Evolutionary conservation across 2,113 vertebrate species (phyloP).

Genomic region (Herpetotheres cachinnans): DNA sequence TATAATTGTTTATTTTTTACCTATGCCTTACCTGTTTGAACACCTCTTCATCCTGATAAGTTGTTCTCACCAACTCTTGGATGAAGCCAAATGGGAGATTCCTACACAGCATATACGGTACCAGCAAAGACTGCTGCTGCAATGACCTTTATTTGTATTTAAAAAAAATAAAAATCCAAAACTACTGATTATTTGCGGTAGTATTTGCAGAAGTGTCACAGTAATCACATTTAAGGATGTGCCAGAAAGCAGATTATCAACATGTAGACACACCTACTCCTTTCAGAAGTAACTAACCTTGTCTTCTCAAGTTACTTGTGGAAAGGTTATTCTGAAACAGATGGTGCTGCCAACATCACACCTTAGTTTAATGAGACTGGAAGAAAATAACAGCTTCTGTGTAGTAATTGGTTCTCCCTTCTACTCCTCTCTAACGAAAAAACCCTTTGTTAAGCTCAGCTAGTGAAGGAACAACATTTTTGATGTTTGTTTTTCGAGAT

Average conservation of each 20-base stretch:
- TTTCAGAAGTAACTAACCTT: background rate
- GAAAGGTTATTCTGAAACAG: background rate
- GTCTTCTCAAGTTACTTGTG: background rate
- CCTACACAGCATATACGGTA: constrained; percentile 98
- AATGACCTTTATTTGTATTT: constrained; percentile 74
- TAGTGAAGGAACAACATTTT: background rate
- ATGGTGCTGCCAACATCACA: background rate
- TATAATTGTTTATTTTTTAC: background rate
- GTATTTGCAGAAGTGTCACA: background rate
- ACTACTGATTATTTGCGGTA: background rate
- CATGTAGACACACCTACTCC: background rate
- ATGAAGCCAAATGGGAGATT: constrained; percentile 98
- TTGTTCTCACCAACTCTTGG: constrained; percentile 93
- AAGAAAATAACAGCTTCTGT: background rate
- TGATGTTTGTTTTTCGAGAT: background rate
- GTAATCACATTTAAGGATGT: background rate
- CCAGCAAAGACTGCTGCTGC: constrained; percentile 91
- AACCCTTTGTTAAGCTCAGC: background rate
- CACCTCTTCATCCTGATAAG: constrained; percentile 93
- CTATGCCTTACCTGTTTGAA: constrained; percentile 88
- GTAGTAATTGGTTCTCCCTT: background rate
- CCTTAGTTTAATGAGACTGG: background rate
- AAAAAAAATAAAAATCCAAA: background rate
- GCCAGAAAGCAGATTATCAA: background rate
- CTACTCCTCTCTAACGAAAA: background rate